Base-by-base conservation (phyloP, 2,888 invertebrate genomes). In the Galeopsomyia nigrocyanea region DNA sequence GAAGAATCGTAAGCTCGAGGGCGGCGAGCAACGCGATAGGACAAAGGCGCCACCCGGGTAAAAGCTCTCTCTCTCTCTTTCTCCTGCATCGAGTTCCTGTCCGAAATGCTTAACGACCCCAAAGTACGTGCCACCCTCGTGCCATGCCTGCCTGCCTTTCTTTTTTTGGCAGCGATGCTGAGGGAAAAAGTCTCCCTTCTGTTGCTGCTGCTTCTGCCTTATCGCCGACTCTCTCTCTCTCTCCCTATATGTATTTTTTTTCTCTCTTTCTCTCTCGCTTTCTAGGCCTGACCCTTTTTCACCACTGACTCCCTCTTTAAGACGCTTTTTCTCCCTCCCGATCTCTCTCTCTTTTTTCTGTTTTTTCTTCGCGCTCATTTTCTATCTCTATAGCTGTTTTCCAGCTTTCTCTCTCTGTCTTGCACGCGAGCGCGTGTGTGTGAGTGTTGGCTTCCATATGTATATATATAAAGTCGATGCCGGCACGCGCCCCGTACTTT, bases 21-120 rank as follows among this genome's bases (percentile, higher is more conserved):
- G 56, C 73, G 64, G 58, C 55, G 26, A 68, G 64, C 73, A 57
- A 62, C 68, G 65, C 68, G 68, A 73, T 73, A 69, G 73, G 65
- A 73, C 73, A 73, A 73, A 73, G 64, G 68, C 61, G 57, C 55
- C 56, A 46, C 22, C 21, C 62, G 39, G 19, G 65, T 71, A 61
- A 71, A 71, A 71, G 66, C 70, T 71, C 53, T 67, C 57, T 39
- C 39, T 57, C 49, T 61, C 61, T 21, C n/a, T 14, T 39, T 39
- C 39, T 39, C 39, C 39, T 39, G 39, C 39, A 39, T 39, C 39
- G 39, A 39, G 39, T 65, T 68, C 58, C 61, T 62, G 61, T 65
- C 68, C 65, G 68, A 73, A 57, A 73, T 73, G 73, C 68, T 69
- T 73, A 73, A 73, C 73, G 73, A 73, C 68, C 73, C 73, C 73